Conservation (phyloP, 1,140 invertebrate genomes). For the Leptopilina boulardi region DNA sequence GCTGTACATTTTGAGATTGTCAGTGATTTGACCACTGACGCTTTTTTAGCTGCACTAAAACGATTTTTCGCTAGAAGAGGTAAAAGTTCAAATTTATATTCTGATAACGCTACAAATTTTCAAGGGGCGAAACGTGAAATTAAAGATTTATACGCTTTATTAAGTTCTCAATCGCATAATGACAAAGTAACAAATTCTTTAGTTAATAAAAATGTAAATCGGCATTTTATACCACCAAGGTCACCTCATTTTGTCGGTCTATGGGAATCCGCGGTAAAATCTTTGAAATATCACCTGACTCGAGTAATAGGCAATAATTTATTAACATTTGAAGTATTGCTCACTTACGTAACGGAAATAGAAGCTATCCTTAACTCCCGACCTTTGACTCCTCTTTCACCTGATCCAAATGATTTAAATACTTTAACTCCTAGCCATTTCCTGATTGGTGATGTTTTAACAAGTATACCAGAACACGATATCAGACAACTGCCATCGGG, state of each 20-base stretch:
- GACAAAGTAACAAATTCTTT: background rate
- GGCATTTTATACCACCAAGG: constrained; percentile 29
- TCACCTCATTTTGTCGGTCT: constrained; percentile 31
- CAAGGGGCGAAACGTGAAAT: constrained; percentile 45
- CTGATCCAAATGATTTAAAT: background rate
- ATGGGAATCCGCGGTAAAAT: constrained; percentile 13
- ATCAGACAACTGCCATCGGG: too few species aligned
- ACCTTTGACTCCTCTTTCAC: background rate
- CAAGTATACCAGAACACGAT: background rate
- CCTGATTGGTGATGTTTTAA: background rate
- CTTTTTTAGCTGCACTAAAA: constrained; percentile 57
- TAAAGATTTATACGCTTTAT: background rate
- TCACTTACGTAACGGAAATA: constrained; percentile 5
- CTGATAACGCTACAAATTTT: constrained; percentile 47
- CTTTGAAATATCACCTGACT: background rate
- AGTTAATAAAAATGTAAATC: background rate
- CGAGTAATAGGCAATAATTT: background rate
- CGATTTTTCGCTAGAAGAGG: constrained; percentile 57
- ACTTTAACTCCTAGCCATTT: background rate
- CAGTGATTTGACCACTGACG: constrained; percentile 52
- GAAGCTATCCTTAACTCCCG: background rate
- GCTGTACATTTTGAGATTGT: too few species aligned
- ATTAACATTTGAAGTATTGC: background rate
- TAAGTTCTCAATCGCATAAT: background rate
- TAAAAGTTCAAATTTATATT: constrained; percentile 40